Evolutionary conservation across 2,888 invertebrate genomes (phyloP), one percentile per base, ranked within the genome.

Genomic region (Saturnia japonica): DNA sequence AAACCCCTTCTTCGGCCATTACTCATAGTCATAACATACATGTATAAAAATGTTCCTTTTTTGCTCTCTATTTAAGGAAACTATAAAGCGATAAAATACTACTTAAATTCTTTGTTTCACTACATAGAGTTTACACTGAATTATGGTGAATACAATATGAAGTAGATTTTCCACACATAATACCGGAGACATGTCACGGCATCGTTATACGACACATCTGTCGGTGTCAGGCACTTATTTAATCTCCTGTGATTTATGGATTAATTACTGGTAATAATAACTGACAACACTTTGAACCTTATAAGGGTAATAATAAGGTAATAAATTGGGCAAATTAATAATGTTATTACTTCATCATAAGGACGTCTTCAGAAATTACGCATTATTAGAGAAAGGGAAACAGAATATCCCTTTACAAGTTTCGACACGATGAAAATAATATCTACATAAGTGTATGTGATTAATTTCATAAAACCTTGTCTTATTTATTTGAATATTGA

Each of bases 211-310:
- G 68, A 71, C 75, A 68, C 78, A 78, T 78, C 74, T 77, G 82
- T 81, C 82, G 82, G 71, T 82, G 74, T 74, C 80, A 80, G 80
- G 80, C 81, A 83, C 82, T 82, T 82, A 82, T 83, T 83, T 85
- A 85, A 83, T 85, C 83, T 80, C 73, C 70, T 73, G 76, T 83
- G 85, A 85, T 85, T 84, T 82, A 85, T 83, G 83, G 81, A 79
- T 81, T 80, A 81, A 80, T 80, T 71, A 71, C 68, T 68, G 45
- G 47, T 60, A 28, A 67, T 47, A 40, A 64, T 40, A 70, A 64
- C 71, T 51, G 62, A 14, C 62, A 25, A 54, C 54, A 42, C 57
- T 68, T 51, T 71, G 51, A 64, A 51, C 71, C 71, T 71, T 64
- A 68, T 14, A 22, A 0, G 8, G 12, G 57, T 64, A 68, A 54